Conservation (phyloP, 2,888 invertebrate species). For the Agriopis leucophaearia region DNA sequence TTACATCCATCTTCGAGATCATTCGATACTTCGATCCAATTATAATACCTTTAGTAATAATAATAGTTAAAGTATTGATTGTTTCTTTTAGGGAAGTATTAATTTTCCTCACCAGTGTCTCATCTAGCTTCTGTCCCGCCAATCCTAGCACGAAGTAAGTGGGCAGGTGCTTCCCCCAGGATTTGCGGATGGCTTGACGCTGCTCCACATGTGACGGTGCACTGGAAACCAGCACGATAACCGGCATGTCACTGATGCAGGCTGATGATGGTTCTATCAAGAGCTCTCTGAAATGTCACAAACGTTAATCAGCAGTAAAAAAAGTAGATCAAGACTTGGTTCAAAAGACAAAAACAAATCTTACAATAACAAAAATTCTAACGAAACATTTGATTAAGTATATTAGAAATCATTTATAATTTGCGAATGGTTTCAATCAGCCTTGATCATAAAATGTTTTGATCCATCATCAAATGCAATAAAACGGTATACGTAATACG, state of each 20-base stretch:
- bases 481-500: neutral
- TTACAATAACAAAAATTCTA: too few relatives aligned
- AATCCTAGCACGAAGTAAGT: slow-evolving; percentile 87
- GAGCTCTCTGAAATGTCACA: slow-evolving; percentile 59
- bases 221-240: slow-evolving; percentile 84
- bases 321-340: neutral
- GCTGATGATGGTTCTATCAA: slow-evolving; percentile 68
- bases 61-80: too few relatives aligned
- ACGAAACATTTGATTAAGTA: too few relatives aligned
- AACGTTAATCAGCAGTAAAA: neutral
- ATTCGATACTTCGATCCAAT: too few relatives aligned
- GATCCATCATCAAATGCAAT: neutral
- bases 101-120: slow-evolving; percentile 58
- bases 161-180: slow-evolving; percentile 85
- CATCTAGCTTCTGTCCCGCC: slow-evolving; percentile 57
- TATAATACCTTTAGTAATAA: too few relatives aligned
- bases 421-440: too few relatives aligned
- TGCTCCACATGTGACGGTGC: slow-evolving; percentile 79
- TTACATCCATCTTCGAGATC: too few relatives aligned
- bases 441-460: neutral
- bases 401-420: too few relatives aligned
- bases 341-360: too few relatives aligned
- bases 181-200: slow-evolving; percentile 84
- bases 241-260: slow-evolving; percentile 56
- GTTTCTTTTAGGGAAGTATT: too few relatives aligned